These are phyloP conservation scores for Amblyjoppa proteus DNA, from an alignment of 2,888 invertebrate species.

Conservation along the genomic window DNA sequence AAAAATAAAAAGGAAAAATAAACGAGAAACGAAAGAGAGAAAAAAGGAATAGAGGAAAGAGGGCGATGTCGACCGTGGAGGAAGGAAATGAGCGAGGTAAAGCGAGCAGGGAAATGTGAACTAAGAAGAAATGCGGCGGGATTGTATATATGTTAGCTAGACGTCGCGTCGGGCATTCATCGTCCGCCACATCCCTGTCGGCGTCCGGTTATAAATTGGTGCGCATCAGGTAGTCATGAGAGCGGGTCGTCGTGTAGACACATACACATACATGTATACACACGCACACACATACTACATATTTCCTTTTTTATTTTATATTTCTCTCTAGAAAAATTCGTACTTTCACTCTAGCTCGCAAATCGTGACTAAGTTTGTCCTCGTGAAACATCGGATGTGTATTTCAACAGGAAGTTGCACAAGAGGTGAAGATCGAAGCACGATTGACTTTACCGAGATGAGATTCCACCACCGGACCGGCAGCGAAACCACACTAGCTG, in stretches of 20 bases:
- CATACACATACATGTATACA: constrained; percentile 39
- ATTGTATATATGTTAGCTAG: constrained; percentile 42
- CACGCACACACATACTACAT: constrained; percentile 28
- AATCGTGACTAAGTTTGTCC: constrained; percentile 63
- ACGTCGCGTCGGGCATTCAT: constrained; percentile 53
- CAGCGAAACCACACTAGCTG: background rate
- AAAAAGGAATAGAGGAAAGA: constrained; percentile 2
- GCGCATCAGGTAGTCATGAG: constrained; percentile 78
- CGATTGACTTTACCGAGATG: background rate
- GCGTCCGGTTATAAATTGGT: constrained; percentile 68
- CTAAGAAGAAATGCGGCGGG: constrained; percentile 24
- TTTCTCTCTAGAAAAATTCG: constrained; percentile 35
- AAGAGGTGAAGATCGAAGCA: background rate
- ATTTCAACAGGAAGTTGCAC: background rate
- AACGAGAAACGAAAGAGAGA: constrained; percentile 8
- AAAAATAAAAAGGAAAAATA: constrained; percentile 26
- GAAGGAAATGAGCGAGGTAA: constrained; percentile 32
- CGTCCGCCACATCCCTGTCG: constrained; percentile 36
- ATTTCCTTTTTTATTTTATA: constrained; percentile 35
- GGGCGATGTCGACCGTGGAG: background rate
- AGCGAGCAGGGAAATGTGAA: constrained; percentile 49
- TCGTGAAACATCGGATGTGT: constrained; percentile 46
- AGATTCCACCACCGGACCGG: background rate
- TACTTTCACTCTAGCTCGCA: constrained; percentile 50
- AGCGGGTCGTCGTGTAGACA: constrained; percentile 41